Conservation (phyloP, 2,797 vertebrate species). For the Lithobates sylvaticus region DNA sequence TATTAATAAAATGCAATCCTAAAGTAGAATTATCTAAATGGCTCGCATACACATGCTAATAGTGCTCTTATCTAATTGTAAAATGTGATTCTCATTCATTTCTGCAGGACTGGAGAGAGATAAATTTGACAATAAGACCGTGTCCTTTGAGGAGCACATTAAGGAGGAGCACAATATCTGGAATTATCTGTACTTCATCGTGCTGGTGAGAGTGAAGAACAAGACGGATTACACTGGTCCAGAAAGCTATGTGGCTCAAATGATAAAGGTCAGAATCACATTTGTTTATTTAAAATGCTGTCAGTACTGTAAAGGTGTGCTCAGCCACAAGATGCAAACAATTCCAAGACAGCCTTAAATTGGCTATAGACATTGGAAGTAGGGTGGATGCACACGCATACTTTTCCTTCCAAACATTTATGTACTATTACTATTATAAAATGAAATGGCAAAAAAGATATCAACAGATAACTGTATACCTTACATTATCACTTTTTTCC, state of each 20-base stretch:
- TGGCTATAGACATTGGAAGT: too few relatives aligned
- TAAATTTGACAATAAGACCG: constrained; percentile 98
- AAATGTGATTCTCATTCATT: constrained; percentile 34
- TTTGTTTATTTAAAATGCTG: background rate
- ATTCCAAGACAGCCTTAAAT: too few relatives aligned
- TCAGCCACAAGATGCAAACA: too few relatives aligned
- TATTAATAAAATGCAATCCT: background rate
- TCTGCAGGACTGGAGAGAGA: constrained; percentile 90
- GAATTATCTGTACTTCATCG: constrained; percentile 98
- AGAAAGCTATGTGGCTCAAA: constrained; percentile 94
- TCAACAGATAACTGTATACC: too few relatives aligned
- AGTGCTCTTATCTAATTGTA: constrained; percentile 38
- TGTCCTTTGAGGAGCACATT: constrained; percentile 96
- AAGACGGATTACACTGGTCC: constrained; percentile 96
- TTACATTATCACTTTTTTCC: too few relatives aligned
- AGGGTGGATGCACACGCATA: too few relatives aligned
- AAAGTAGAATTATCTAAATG: constrained; percentile 18
- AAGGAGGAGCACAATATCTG: constrained; percentile 97
- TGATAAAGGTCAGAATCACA: constrained; percentile 87
- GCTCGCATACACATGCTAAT: constrained; percentile 12
- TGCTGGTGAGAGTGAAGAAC: constrained; percentile 93
- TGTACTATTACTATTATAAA: too few relatives aligned
- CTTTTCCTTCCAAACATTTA: too few relatives aligned
- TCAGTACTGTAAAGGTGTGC: background rate
- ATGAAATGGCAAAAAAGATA: too few relatives aligned